Evolutionary conservation across 2,797 vertebrate genomes (phyloP).

Genomic region (Oreortyx pictus): DNA sequence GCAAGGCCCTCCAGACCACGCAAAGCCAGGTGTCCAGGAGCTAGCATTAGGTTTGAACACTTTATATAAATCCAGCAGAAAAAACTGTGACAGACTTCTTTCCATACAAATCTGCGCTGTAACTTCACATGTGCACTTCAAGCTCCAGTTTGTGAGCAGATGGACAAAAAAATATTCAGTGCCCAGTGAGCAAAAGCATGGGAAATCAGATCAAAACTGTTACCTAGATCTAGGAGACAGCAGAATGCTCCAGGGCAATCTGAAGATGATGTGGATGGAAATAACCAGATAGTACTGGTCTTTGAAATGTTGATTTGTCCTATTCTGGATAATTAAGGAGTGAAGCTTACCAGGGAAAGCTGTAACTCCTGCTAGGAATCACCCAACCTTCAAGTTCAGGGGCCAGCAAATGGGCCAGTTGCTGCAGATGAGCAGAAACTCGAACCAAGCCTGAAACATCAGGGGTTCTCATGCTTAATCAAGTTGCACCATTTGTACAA

Average conservation of each 20-base stretch:
- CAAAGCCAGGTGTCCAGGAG: background rate
- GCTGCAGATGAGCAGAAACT: conserved; percentile 6
- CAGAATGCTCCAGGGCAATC: background rate
- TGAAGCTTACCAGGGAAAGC: background rate
- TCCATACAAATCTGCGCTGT: background rate
- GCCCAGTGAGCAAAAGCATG: background rate
- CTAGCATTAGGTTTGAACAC: rapidly evolving
- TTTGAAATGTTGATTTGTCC: conserved; percentile 4
- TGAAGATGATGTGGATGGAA: conserved; percentile 17
- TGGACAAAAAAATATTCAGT: conserved; percentile 22
- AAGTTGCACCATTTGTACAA: background rate
- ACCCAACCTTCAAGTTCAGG: background rate
- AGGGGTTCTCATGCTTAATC: background rate
- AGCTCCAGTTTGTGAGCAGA: conserved; percentile 28
- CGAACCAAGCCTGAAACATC: background rate
- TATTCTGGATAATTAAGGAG: conserved; percentile 34
- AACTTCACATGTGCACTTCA: background rate
- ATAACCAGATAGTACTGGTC: conserved; percentile 6
- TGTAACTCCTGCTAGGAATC: conserved; percentile 16
- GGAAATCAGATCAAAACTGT: conserved; percentile 16
- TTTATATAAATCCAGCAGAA: background rate
- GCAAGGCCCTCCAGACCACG: background rate
- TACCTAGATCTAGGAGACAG: conserved; percentile 31
- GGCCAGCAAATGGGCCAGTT: background rate
- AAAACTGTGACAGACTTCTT: background rate